Conservation (phyloP, 2,888 invertebrate genomes). For the Arge pagana region DNA sequence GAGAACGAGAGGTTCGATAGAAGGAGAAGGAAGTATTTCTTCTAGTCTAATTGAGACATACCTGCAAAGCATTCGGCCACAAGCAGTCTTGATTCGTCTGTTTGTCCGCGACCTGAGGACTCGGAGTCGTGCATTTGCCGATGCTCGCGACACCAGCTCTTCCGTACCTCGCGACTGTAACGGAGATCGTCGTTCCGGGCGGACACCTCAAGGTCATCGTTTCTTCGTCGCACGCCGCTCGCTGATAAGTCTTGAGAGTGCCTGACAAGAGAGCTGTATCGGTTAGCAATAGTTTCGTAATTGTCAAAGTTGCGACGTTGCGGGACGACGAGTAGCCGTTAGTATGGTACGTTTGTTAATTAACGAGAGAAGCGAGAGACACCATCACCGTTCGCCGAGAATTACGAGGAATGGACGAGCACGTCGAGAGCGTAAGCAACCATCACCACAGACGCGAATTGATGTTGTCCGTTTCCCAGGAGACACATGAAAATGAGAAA, state of each 20-base stretch:
- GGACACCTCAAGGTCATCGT: constrained; percentile 87
- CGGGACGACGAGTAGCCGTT: background rate
- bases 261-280: constrained; percentile 86
- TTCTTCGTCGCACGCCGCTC: constrained; percentile 91
- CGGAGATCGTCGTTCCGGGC: constrained; percentile 86
- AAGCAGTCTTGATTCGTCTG: constrained; percentile 69
- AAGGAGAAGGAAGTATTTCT: no score
- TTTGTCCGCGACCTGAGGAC: constrained; percentile 43
- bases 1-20: no score
- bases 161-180: constrained; percentile 90
- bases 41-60: constrained; percentile 60
- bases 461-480: constrained; percentile 7
- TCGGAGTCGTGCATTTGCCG: constrained; percentile 61
- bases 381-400: constrained; percentile 19
- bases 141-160: constrained; percentile 63
- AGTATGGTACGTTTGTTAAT: background rate
- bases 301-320: constrained; percentile 29
- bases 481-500: constrained; percentile 19
- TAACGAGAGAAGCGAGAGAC: background rate
- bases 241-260: constrained; percentile 87
- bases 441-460: background rate
- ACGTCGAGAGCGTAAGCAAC: background rate
- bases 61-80: constrained; percentile 80
- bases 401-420: constrained; percentile 1
- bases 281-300: constrained; percentile 29